Conservation (phyloP, 1,140 invertebrate species). For the Olivierus martensii region DNA sequence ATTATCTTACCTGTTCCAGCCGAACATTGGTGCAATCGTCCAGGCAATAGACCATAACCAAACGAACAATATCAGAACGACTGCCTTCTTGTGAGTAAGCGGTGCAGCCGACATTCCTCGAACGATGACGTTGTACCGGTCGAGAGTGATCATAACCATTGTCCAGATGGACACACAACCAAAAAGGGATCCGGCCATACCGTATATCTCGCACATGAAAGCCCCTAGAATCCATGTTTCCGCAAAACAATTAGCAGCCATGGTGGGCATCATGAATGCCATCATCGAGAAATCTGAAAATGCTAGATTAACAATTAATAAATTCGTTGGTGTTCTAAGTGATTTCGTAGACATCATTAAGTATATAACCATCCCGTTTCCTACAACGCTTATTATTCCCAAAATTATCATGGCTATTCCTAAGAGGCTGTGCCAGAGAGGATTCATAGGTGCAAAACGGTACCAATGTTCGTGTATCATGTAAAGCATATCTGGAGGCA, state of each 20-base stretch:
- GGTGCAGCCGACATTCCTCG: slow-evolving; percentile 57
- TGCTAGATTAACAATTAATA: slow-evolving; percentile 70
- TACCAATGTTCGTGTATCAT: slow-evolving; percentile 58
- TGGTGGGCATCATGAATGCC: slow-evolving; percentile 58
- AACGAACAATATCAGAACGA: slow-evolving; percentile 48
- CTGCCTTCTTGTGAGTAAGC: slow-evolving; percentile 49
- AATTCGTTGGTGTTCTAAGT: slow-evolving; percentile 65
- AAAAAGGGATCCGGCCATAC: slow-evolving; percentile 58
- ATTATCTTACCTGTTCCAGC: slow-evolving; percentile 41
- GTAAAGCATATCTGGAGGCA: slow-evolving; percentile 53
- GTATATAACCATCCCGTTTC: slow-evolving; percentile 74
- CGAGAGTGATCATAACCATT: slow-evolving; percentile 64
- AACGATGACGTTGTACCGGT: slow-evolving; percentile 73
- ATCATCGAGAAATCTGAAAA: slow-evolving; percentile 82
- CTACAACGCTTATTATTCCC: slow-evolving; percentile 51
- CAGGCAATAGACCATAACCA: slow-evolving; percentile 51
- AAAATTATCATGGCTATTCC: slow-evolving; percentile 57
- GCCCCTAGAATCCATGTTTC: slow-evolving; percentile 74
- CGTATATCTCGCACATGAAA: slow-evolving; percentile 66
- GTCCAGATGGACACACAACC: slow-evolving; percentile 69
- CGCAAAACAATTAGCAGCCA: slow-evolving; percentile 64
- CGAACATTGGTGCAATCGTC: slow-evolving; percentile 57
- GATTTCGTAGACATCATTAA: slow-evolving; percentile 62
- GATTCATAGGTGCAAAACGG: slow-evolving; percentile 59
- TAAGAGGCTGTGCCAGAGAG: slow-evolving; percentile 60